Conservation (phyloP, 1,140 invertebrate genomes). For the Papilio xuthus region DNA sequence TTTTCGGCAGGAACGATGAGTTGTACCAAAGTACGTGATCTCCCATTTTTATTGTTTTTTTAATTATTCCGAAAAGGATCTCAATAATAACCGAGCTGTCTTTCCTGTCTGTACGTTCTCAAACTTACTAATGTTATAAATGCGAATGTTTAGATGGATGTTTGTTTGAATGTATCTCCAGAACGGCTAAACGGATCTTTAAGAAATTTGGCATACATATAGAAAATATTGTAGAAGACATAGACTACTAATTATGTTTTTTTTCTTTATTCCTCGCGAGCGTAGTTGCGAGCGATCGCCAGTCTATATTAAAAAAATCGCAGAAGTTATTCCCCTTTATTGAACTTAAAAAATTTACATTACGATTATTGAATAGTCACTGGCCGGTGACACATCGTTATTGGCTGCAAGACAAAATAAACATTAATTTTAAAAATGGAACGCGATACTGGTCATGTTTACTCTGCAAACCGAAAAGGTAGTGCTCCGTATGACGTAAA, state of each 20-base stretch:
- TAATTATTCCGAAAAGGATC: neutral
- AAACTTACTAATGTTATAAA: too few relatives aligned
- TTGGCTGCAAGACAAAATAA: neutral
- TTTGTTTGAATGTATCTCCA: too few relatives aligned
- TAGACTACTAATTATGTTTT: too few relatives aligned
- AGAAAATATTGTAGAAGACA: too few relatives aligned
- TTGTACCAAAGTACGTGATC: conserved; percentile 16
- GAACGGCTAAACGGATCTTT: too few relatives aligned
- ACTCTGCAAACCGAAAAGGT: conserved; percentile 37
- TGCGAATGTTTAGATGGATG: too few relatives aligned
- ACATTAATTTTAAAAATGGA: conserved; percentile 39
- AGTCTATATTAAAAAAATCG: neutral
- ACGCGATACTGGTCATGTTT: conserved; percentile 34
- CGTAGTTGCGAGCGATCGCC: too few relatives aligned
- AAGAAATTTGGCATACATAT: too few relatives aligned
- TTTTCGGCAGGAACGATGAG: conserved; percentile 9
- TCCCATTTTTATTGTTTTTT: conserved; percentile 2
- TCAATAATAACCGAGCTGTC: neutral
- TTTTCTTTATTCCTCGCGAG: too few relatives aligned
- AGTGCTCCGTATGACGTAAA: conserved; percentile 42
- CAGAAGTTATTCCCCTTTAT: neutral
- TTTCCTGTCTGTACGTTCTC: too few relatives aligned
- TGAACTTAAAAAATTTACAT: neutral
- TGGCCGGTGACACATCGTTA: conserved; percentile 18
- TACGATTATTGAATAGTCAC: neutral